Conservation (phyloP, 1,140 invertebrate genomes). For the Tetramorium parvispinum region DNA sequence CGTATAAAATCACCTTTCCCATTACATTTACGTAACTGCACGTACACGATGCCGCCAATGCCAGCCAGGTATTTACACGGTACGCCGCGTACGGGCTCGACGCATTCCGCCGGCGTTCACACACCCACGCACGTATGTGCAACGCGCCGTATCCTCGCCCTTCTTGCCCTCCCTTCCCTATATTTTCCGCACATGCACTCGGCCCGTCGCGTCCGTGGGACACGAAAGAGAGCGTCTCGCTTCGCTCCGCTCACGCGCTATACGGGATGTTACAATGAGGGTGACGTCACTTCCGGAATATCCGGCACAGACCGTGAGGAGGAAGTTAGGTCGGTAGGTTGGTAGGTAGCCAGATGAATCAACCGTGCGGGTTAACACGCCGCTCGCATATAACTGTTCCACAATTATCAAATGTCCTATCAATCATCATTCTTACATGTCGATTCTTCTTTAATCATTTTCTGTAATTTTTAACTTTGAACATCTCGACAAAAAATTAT, state of each 20-base stretch:
- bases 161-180: not conserved
- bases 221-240: conserved; percentile 69
- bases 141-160: conserved; percentile 33
- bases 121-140: conserved; percentile 63
- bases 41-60: conserved; percentile 13
- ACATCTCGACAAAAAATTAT: not conserved
- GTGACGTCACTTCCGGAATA: conserved; percentile 83
- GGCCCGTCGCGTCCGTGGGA: conserved; percentile 64
- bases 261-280: conserved; percentile 81
- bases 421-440: not conserved
- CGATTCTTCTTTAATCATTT: not conserved
- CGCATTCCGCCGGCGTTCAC: conserved; percentile 64
- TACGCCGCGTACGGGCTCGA: conserved; percentile 62
- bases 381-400: conserved; percentile 27
- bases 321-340: conserved; percentile 81
- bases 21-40: conserved; percentile 51
- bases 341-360: conserved; percentile 72
- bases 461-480: not conserved
- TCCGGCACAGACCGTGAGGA: conserved; percentile 73
- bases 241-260: conserved; percentile 62
- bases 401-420: not conserved
- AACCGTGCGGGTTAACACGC: conserved; percentile 30
- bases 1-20: conserved; percentile 36
- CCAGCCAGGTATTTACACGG: conserved; percentile 70
- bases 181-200: conserved; percentile 44